Evolutionary conservation across 2,113 vertebrate genomes (phyloP).

Genomic region (Brachypodius melanocephalos): DNA sequence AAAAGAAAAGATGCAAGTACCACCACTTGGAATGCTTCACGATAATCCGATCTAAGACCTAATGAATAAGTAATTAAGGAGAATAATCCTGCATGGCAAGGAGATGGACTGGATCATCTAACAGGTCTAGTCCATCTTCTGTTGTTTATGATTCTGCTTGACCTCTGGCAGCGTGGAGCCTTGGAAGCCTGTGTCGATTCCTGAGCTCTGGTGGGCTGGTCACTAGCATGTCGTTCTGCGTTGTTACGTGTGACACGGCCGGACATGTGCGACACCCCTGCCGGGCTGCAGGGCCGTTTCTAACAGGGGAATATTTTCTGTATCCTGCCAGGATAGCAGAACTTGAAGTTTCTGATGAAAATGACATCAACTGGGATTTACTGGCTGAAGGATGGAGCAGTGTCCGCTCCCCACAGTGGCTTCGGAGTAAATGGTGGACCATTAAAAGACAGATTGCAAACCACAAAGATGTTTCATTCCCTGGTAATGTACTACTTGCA

Average conservation of each 20-base stretch:
- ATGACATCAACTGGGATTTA: conserved; percentile 95
- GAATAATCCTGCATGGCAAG: conserved; percentile 52
- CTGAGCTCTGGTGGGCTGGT: conserved; percentile 23
- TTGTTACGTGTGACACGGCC: conserved; percentile 1
- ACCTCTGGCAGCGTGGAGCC: conserved; percentile 60
- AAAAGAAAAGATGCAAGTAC: conserved; percentile 20
- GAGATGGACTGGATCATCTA: conserved; percentile 46
- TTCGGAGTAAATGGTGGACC: conserved; percentile 99
- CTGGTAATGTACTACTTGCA: conserved; percentile 74
- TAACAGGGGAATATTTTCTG: conserved; percentile 51
- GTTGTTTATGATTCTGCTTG: conserved; percentile 57
- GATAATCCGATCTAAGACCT: neutral
- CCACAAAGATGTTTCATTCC: conserved; percentile 95
- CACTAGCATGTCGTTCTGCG: conserved; percentile 39
- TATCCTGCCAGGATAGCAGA: conserved; percentile 85
- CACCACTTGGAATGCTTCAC: conserved; percentile 39
- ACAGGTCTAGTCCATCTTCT: conserved; percentile 56
- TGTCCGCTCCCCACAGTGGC: conserved; percentile 97
- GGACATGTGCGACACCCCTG: neutral
- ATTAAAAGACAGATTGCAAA: conserved; percentile 98
- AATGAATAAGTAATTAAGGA: neutral
- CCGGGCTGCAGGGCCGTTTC: neutral
- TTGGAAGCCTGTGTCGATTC: conserved; percentile 48
- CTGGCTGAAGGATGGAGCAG: conserved; percentile 96
- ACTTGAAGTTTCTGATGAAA: conserved; percentile 92